Evolutionary conservation across 2,888 invertebrate species (phyloP).

Genomic region (Dasypolia templi): DNA sequence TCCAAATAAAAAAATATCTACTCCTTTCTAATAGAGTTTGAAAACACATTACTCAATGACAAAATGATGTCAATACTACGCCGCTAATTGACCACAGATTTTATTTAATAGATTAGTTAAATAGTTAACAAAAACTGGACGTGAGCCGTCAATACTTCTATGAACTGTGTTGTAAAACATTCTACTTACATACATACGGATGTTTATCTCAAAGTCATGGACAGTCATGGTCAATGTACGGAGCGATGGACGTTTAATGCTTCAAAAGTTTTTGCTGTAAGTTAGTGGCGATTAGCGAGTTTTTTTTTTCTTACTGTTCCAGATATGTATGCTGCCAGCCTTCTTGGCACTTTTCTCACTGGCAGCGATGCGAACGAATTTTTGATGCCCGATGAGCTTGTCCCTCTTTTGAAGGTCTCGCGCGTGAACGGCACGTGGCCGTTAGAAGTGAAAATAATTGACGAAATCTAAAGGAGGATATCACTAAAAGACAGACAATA

Average conservation of each 20-base stretch:
- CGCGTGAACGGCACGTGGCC: no score
- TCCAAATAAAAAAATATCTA: not conserved
- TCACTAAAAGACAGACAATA: not conserved
- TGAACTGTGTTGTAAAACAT: slow-evolving; percentile 66
- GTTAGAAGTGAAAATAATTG: no score
- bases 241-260: slow-evolving; percentile 64
- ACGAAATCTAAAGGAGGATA: not conserved
- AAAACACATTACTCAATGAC: slow-evolving; percentile 52
- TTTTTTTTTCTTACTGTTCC: not conserved
- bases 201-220: slow-evolving; percentile 77
- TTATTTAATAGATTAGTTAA: slow-evolving; percentile 51
- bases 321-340: not conserved
- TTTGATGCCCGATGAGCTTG: no score
- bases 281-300: slow-evolving; percentile 52
- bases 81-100: slow-evolving; percentile 53
- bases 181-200: slow-evolving; percentile 61
- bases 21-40: not conserved
- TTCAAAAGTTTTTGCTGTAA: slow-evolving; percentile 55
- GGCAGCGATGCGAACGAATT: no score
- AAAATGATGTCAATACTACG: slow-evolving; percentile 46
- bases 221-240: slow-evolving; percentile 83
- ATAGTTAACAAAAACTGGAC: slow-evolving; percentile 43
- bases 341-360: no score
- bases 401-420: no score
- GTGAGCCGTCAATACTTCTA: slow-evolving; percentile 68